These are phyloP conservation scores for Drosophila auraria DNA, from an alignment of 1,140 invertebrate genomes.

Conservation along the genomic window DNA sequence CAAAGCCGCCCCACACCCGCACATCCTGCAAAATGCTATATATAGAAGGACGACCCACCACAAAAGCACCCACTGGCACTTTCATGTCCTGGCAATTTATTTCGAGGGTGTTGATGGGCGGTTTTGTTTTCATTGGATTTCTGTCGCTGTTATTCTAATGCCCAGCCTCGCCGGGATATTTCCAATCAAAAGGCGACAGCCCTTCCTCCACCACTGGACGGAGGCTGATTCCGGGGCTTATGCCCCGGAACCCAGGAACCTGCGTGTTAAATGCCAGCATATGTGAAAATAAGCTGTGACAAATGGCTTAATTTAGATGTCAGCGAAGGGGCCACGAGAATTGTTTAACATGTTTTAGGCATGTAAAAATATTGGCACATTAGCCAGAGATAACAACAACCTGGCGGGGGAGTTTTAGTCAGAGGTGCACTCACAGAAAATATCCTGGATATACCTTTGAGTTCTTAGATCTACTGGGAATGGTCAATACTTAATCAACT, in stretches of 20 bases:
- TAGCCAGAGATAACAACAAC: conserved; percentile 70
- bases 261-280: conserved; percentile 84
- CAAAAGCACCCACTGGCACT: conserved; percentile 29
- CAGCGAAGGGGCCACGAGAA: conserved; percentile 51
- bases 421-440: neutral
- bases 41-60: neutral
- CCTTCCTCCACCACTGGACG: conserved; percentile 41
- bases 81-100: conserved; percentile 68
- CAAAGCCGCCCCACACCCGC: conserved; percentile 24
- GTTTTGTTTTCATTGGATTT: conserved; percentile 85
- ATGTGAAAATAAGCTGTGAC: conserved; percentile 85
- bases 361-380: conserved; percentile 80
- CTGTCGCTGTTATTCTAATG: conserved; percentile 81
- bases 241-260: conserved; percentile 36
- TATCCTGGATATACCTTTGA: neutral
- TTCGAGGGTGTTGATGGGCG: conserved; percentile 82
- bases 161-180: conserved; percentile 65
- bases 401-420: conserved; percentile 7
- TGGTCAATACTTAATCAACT: neutral
- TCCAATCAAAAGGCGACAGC: conserved; percentile 72
- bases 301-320: conserved; percentile 85
- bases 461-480: neutral
- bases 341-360: conserved; percentile 73
- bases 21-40: neutral
- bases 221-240: conserved; percentile 40